A percentile compares a stretch with the other conserved stretches of the same genome.
Evolutionary conservation across 2,113 vertebrate species (phyloP).

Genomic region (Nestor notabilis): DNA sequence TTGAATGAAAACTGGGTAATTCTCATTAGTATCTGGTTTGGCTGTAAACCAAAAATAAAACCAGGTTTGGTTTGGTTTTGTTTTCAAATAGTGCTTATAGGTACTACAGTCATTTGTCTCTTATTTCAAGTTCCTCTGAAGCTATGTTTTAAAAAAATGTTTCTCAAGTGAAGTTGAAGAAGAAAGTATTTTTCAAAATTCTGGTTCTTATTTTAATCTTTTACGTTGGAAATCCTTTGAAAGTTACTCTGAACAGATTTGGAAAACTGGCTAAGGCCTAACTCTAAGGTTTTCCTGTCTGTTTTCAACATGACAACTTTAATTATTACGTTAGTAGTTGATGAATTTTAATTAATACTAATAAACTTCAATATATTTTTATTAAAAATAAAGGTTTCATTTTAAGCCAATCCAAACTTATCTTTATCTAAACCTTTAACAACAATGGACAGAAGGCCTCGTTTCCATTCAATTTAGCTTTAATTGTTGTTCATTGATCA

Average conservation of each 20-base stretch:
- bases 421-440: not conserved
- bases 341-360: not conserved
- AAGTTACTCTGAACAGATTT: not conserved
- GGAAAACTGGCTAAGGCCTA: not conserved
- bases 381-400: not conserved
- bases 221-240: not conserved
- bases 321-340: not conserved
- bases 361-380: not conserved
- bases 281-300: not conserved
- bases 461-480: not conserved
- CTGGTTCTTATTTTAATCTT: not conserved
- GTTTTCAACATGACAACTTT: not conserved
- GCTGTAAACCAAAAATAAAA: constrained; percentile 19
- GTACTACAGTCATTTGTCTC: not conserved
- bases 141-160: not conserved
- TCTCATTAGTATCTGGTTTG: constrained; percentile 18
- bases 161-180: not conserved
- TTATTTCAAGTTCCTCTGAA: not conserved
- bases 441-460: not conserved
- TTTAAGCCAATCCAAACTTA: not conserved
- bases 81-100: not conserved
- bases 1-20: not conserved
- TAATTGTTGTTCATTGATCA: not conserved
- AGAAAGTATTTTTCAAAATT: not conserved
- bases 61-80: not conserved